These are phyloP conservation scores for Taenioides sp. DNA, from an alignment of 2,797 vertebrate genomes.

Conservation along the genomic window DNA sequence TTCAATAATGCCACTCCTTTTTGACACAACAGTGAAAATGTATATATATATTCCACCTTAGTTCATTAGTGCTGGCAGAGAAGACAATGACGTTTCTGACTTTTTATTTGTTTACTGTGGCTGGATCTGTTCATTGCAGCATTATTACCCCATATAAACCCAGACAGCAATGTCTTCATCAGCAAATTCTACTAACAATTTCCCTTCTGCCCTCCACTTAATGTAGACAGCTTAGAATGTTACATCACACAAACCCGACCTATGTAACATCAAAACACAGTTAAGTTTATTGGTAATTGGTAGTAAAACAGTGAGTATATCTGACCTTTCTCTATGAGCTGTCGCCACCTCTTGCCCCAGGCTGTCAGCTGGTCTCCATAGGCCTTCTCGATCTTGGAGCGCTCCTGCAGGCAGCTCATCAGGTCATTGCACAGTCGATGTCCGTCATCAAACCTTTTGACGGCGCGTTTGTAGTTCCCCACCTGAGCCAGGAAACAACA, in stretches of 20 bases:
- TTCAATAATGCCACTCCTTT: no score
- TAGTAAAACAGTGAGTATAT: neutral
- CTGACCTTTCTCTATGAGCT: slow-evolving; percentile 94
- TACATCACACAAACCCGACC: neutral
- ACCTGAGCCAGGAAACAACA: slow-evolving; percentile 75
- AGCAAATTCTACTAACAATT: no score
- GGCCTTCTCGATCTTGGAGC: slow-evolving; percentile 95
- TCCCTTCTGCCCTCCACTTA: neutral
- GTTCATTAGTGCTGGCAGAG: no score
- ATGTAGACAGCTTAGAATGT: neutral
- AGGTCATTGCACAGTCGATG: slow-evolving; percentile 97
- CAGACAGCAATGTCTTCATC: no score
- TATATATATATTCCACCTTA: no score
- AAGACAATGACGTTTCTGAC: no score
- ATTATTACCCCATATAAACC: no score
- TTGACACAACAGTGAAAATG: no score
- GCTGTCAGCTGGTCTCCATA: slow-evolving; percentile 93
- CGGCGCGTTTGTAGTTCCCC: slow-evolving; percentile 96
- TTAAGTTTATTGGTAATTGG: neutral
- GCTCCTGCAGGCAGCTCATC: slow-evolving; percentile 93
- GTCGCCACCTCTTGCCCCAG: slow-evolving; percentile 97
- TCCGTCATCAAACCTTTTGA: slow-evolving; percentile 93
- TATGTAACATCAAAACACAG: neutral
- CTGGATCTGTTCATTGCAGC: no score
- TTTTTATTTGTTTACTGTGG: no score